Evolutionary conservation across 2,797 vertebrate species (phyloP), one percentile per base, ranked within the genome.

Genomic region (Spinus pinus): DNA sequence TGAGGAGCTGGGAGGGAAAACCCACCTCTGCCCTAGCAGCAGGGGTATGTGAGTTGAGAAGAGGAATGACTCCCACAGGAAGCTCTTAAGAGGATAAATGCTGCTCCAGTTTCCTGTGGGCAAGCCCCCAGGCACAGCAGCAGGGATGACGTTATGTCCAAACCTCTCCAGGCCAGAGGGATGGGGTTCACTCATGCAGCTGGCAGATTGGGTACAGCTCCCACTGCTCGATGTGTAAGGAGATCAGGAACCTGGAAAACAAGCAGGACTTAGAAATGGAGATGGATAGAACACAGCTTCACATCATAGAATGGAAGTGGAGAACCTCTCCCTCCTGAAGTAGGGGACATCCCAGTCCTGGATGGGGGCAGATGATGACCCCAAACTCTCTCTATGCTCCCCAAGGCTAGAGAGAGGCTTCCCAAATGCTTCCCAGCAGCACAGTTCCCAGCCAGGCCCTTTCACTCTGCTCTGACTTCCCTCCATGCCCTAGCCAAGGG

Each of bases 171-270:
- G 47, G 25, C 21, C 49, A 31, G 49, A 49, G 41, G n/a, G 49
- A 22, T 17, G 49, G 66, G 33, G 62, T 4, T 67, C 44, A 98
- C 98, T 98, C 97, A 99, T 98, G 1, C 20, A 99, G 99, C 92
- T 98, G 92, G 95, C 99, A 99, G 85, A 99, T 94, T 0, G 98
- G 98, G 94, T 98, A 98, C 28, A 99, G 98, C 80, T 99, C 99
- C 33, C 98, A 97, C 42, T 99, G 98, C 56, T 61, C 2, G 0
- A 99, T 99, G 12, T 99, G 98, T 39, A 99, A 99, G 97, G 99
- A 99, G 91, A 99, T 99, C 72, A 99, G 97, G 93, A 99, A 99
- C 96, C 99, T 99, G 95, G 57, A 95, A 56, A 65, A 47, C 2
- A 44, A 16, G n/a, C 4, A 8, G 56, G 35, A 51, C n/a, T 53